Percentiles rank a stretch among this genome's conserved stretches.
Evolutionary conservation across 2,113 vertebrate genomes (phyloP).

Genomic region (Suricata suricatta): DNA sequence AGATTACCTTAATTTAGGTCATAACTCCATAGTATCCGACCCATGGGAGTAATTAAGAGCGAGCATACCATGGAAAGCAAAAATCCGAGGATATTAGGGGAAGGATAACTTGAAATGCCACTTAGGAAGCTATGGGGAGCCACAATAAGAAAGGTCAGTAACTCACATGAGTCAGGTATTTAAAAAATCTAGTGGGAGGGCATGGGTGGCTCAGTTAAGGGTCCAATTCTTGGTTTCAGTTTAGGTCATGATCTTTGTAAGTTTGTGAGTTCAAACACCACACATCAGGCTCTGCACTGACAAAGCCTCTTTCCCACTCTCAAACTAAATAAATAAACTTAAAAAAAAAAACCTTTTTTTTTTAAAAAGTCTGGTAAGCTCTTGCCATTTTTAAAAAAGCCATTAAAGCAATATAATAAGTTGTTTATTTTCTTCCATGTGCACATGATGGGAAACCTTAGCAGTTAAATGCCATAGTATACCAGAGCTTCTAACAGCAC

Average conservation of each 20-base stretch:
- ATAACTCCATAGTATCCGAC: not conserved
- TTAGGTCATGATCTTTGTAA: not conserved
- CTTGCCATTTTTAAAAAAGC: not conserved
- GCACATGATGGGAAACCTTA: not conserved
- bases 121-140: not conserved
- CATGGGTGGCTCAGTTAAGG: not conserved
- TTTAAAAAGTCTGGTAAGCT: not conserved
- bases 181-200: not conserved
- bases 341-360: not conserved
- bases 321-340: not conserved
- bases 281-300: no score
- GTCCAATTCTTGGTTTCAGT: not conserved
- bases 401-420: not conserved
- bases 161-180: not conserved
- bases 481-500: not conserved
- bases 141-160: not conserved
- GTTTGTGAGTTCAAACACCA: no score
- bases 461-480: not conserved
- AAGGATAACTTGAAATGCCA: not conserved
- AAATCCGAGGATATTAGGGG: not conserved
- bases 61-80: not conserved
- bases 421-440: not conserved
- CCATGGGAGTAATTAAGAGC: not conserved
- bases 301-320: not conserved
- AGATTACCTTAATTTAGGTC: not conserved